Percentiles rank a stretch among this genome's conserved stretches.
These are phyloP conservation scores for Rhorus exstirpatorius DNA, from an alignment of 2,888 invertebrate species.

Conservation along the genomic window DNA sequence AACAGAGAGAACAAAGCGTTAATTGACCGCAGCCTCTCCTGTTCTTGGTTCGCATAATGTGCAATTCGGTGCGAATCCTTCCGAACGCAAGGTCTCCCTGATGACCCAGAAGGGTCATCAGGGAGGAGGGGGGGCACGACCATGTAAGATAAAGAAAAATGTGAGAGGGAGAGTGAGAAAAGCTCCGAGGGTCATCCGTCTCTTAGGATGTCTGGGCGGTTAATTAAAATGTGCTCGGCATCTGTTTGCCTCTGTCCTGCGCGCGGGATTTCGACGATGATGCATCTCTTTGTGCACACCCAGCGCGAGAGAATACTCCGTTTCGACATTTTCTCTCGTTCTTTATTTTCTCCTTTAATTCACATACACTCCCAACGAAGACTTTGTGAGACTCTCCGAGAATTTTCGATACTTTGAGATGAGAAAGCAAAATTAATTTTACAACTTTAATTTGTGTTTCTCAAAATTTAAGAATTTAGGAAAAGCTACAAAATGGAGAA, in stretches of 20 bases:
- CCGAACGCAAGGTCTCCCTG: slow-evolving; percentile 39
- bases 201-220: slow-evolving; percentile 83
- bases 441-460: too few relatives aligned
- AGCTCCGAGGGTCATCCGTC: slow-evolving; percentile 81
- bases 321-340: slow-evolving; percentile 32
- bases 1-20: slow-evolving; percentile 56
- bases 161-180: slow-evolving; percentile 67
- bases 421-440: too few relatives aligned
- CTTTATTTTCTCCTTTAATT: slow-evolving; percentile 33
- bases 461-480: too few relatives aligned
- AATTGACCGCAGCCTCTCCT: slow-evolving; percentile 55
- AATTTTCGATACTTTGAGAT: too few relatives aligned
- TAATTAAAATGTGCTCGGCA: slow-evolving; percentile 85
- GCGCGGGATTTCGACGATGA: slow-evolving; percentile 44
- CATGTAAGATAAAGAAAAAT: slow-evolving; percentile 60
- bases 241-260: slow-evolving; percentile 77
- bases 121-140: slow-evolving; percentile 62
- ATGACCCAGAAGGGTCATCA: slow-evolving; percentile 65
- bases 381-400: neutral
- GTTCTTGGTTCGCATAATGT: slow-evolving; percentile 45
- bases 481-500: too few relatives aligned
- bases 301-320: neutral
- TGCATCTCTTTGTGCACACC: slow-evolving; percentile 37
- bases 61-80: slow-evolving; percentile 39
- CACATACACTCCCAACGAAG: slow-evolving; percentile 56